Conservation (phyloP, 2,113 vertebrate species). For the Syrrhaptes paradoxus region DNA sequence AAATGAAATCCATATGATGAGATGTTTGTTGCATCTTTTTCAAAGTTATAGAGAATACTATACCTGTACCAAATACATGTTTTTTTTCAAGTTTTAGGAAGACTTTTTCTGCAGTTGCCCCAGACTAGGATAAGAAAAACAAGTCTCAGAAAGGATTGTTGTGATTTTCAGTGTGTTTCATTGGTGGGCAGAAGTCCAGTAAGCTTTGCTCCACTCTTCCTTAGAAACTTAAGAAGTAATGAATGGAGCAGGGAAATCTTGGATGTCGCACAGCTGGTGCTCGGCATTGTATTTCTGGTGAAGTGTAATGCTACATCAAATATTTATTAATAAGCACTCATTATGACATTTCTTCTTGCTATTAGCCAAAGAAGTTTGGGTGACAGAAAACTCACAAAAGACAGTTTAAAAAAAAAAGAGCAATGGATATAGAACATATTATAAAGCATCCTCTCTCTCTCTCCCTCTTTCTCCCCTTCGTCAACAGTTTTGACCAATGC, state of each 20-base stretch:
- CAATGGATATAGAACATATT: neutral
- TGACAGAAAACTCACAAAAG: neutral
- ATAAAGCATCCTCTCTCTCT: neutral
- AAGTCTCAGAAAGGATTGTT: neutral
- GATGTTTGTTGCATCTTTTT: neutral
- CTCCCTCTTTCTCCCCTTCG: neutral
- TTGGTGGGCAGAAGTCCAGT: neutral
- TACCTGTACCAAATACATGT: neutral
- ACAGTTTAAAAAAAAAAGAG: neutral
- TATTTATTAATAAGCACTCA: constrained; percentile 31
- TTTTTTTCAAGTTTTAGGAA: neutral
- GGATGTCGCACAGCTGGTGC: neutral
- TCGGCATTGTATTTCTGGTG: neutral
- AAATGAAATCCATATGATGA: neutral
- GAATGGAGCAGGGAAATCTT: neutral
- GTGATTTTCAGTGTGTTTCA: neutral
- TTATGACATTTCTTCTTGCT: neutral
- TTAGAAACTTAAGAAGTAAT: neutral
- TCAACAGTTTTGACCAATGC: neutral
- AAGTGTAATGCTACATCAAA: constrained; percentile 1
- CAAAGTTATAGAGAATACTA: neutral
- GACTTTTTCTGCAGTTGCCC: neutral
- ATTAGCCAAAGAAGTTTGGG: neutral
- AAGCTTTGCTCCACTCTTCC: neutral
- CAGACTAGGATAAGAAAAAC: neutral